phyloP scores from a whole-genome alignment of 2,113 vertebrate species.

The Diglossa brunneiventris region DNA sequence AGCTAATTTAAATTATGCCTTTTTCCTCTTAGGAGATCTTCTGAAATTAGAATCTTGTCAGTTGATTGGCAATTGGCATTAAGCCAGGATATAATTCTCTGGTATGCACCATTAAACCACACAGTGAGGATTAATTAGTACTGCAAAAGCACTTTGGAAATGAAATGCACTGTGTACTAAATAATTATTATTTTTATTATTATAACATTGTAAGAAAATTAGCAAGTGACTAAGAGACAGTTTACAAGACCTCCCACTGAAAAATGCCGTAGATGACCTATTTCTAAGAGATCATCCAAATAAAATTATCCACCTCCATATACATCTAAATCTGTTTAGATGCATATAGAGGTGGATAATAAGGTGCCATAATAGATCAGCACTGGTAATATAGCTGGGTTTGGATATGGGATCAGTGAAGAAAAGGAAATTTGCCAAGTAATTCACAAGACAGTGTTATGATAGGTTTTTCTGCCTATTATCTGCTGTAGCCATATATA shows the following conservation, averaged over 20 bases:
- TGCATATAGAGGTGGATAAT: neutral
- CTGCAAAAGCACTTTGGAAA: slow-evolving; percentile 50
- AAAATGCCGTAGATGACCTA: slow-evolving; percentile 10
- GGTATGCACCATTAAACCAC: slow-evolving; percentile 54
- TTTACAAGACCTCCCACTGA: slow-evolving; percentile 28
- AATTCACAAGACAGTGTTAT: neutral
- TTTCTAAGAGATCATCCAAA: neutral
- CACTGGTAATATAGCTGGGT: neutral
- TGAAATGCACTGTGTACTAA: slow-evolving; percentile 59
- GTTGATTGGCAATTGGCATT: slow-evolving; percentile 56
- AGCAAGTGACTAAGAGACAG: slow-evolving; percentile 15
- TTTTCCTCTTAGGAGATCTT: slow-evolving; percentile 52
- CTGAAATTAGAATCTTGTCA: slow-evolving; percentile 48
- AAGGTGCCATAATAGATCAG: neutral
- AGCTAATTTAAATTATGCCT: slow-evolving; percentile 48
- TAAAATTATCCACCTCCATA: neutral
- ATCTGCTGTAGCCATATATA: neutral
- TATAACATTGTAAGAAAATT: slow-evolving; percentile 40
- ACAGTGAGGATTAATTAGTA: slow-evolving; percentile 66
- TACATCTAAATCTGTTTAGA: neutral
- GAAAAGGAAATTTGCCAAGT: neutral
- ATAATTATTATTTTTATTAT: slow-evolving; percentile 61
- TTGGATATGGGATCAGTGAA: neutral
- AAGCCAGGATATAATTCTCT: slow-evolving; percentile 59
- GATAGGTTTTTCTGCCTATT: neutral